Base-by-base conservation (phyloP, 2,113 vertebrate species). In the Tursiops truncatus region DNA sequence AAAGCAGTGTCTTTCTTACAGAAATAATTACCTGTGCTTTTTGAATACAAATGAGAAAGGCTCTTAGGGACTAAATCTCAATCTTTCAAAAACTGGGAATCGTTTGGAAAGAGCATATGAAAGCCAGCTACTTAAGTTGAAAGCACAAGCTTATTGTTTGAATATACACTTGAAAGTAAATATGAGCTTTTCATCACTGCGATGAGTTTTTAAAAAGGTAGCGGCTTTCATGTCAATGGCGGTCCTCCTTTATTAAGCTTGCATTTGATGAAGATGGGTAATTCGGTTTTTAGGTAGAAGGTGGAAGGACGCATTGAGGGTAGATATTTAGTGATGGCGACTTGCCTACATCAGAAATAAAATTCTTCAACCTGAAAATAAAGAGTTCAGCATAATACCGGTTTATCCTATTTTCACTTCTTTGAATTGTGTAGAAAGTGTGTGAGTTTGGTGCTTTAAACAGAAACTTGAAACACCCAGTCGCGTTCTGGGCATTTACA, bases 71-170 rank as follows among this genome's bases (percentile, higher is more conserved):
- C 70, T 74, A 79, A 90, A 58, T 95, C 44, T 91, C 31, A 91
- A 13, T 92, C 62, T 85, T 94, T 81, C 73, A 44, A 68, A 96
- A 94, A 88, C 13, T 65, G 63, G 44, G 25, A 73, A 74, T 71
- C 38, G 88, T 92, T 96, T 88, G 26, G 41, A 63, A 67, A 90
- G 25, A 85, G 26, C 17, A 15, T 65, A 23, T 25, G 71, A 96
- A 96, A 97, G 28, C 60, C 44, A 58, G 1, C 47, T 77, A 62
- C 71, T 96, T 85, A 71, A 79, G 12, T 68, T 91, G 41, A n/a
- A 95, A 94, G 47, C 26, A 41, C 8, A 87, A 84, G 53, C 94
- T 97, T 94, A 87, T 87, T 94, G 82, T 97, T 94, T 91, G 33
- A 38, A 47, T 71, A 36, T 20, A 65, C 67, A 77, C 74, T 36